Base-by-base conservation (phyloP, 2,797 vertebrate species). In the Microctenopoma lineatum region DNA sequence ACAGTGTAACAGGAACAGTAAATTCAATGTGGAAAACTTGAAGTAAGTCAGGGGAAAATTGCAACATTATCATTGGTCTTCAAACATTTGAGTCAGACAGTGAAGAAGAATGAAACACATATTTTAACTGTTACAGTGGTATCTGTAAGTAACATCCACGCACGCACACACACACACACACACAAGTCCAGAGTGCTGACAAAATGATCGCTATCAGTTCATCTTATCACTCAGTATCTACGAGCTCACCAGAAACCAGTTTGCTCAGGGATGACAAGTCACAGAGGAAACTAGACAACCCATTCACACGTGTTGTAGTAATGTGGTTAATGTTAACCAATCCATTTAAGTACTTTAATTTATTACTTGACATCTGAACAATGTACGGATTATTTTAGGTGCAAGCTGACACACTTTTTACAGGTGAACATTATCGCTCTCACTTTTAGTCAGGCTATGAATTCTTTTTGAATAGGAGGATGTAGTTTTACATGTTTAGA, bases 41-140 rank as follows among this genome's bases (percentile, higher is more conserved):
- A 18, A 39, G 46, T 44, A 45, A 55, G 27, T 55, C 26, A 27
- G 15, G 12, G 9, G 27, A 66, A 65, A 71, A 25, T 32, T 25
- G 27, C 9, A 41, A 44, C 10, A 36, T 9, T n/a, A 26, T 5
- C 27, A 29, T 46, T 60, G 29, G 46, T 7, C 29, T 57, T 6
- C 14, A 7, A 39, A 36, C 15, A 27, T 29, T 3, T 57, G n/a
- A 34, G 46, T 67, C 29, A 16, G 5, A 60, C 18, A 14, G 32
- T 27, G 2, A 32, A 56, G 18, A 63, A 42, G 13, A 25, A 52
- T 21, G 18, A 61, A 41, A 39, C 12, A 44, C 7, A 26, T 5
- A 18, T 29, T 38, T 25, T 13, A 47, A 44, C 5, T 0, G 13
- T 39, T 13, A 34, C 3, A 29, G 25, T 0, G 12, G 12, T 5